Evolutionary conservation across 1,140 invertebrate species (phyloP).

Genomic region (Drosophila cardini): DNA sequence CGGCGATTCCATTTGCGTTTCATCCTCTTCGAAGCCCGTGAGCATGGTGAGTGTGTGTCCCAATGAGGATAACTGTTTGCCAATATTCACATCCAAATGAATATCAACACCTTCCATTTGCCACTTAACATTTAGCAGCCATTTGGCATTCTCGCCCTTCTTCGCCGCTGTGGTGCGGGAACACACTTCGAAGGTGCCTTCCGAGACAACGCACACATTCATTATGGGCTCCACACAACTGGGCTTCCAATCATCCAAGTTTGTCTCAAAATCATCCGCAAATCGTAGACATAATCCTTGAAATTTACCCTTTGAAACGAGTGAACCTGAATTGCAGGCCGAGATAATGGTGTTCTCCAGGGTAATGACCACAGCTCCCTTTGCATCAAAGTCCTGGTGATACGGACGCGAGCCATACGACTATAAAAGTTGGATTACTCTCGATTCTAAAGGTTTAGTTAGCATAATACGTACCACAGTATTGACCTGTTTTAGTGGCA

Average conservation of each 20-base stretch:
- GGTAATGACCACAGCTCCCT: conserved; percentile 96
- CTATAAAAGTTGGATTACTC: conserved; percentile 27
- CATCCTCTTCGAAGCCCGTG: conserved; percentile 94
- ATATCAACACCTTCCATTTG: conserved; percentile 99
- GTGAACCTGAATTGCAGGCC: conserved; percentile 92
- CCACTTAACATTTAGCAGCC: conserved; percentile 99
- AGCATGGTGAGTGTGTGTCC: conserved; percentile 98
- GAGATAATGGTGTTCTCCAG: conserved; percentile 97
- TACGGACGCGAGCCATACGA: conserved; percentile 88
- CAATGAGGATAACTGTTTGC: conserved; percentile 96
- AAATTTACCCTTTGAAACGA: conserved; percentile 92
- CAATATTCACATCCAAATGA: conserved; percentile 97
- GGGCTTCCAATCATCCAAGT: conserved; percentile 98
- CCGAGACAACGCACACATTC: conserved; percentile 98
- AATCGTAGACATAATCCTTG: conserved; percentile 96
- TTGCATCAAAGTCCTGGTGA: conserved; percentile 91
- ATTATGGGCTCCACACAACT: conserved; percentile 93
- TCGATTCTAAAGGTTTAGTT: conserved; percentile 20
- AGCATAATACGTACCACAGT: conserved; percentile 51
- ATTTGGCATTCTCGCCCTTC: conserved; percentile 96
- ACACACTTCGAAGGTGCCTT: conserved; percentile 98
- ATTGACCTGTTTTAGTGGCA: conserved; percentile 94
- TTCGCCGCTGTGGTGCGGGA: conserved; percentile 94
- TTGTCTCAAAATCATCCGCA: conserved; percentile 98
- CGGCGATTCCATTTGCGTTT: conserved; percentile 89